Evolutionary conservation across 2,113 vertebrate genomes (phyloP).

Genomic region (Psilopogon haemacephalus): DNA sequence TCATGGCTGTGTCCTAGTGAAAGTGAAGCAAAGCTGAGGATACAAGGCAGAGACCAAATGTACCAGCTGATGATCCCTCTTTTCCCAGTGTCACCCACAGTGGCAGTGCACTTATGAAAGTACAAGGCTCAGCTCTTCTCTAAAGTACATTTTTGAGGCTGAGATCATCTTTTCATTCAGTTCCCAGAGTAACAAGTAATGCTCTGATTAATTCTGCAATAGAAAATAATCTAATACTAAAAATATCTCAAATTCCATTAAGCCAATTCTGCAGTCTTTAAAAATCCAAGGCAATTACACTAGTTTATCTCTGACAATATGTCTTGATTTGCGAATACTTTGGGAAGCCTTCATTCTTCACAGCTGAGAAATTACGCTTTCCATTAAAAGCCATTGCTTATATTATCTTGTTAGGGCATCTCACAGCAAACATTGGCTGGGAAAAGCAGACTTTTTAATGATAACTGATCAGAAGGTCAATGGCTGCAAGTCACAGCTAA

Average conservation of each 20-base stretch:
- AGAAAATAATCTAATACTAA: constrained; percentile 65
- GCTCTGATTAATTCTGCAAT: constrained; percentile 38
- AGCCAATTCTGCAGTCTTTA: constrained; percentile 26
- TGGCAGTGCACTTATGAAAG: not conserved
- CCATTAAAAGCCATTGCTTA: not conserved
- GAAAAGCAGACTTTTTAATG: constrained; percentile 31
- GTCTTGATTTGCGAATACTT: constrained; percentile 55
- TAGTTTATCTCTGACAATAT: constrained; percentile 16
- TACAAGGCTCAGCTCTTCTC: not conserved
- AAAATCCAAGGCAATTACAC: constrained; percentile 49
- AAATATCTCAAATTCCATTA: constrained; percentile 57
- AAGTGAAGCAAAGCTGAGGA: not conserved
- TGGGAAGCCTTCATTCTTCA: constrained; percentile 36
- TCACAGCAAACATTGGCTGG: not conserved
- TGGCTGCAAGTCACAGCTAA: constrained; percentile 16
- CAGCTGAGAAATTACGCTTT: constrained; percentile 35
- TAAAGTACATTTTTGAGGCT: not conserved
- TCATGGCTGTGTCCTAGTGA: not conserved
- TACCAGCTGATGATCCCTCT: not conserved
- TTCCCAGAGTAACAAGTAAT: constrained; percentile 51
- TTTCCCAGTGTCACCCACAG: not conserved
- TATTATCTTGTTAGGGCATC: not conserved
- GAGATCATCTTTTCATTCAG: constrained; percentile 31
- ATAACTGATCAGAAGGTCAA: constrained; percentile 32
- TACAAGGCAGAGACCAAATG: not conserved